These are phyloP conservation scores for Muraenolepis orangiensis DNA, from an alignment of 2,797 vertebrate genomes.

Conservation along the genomic window DNA sequence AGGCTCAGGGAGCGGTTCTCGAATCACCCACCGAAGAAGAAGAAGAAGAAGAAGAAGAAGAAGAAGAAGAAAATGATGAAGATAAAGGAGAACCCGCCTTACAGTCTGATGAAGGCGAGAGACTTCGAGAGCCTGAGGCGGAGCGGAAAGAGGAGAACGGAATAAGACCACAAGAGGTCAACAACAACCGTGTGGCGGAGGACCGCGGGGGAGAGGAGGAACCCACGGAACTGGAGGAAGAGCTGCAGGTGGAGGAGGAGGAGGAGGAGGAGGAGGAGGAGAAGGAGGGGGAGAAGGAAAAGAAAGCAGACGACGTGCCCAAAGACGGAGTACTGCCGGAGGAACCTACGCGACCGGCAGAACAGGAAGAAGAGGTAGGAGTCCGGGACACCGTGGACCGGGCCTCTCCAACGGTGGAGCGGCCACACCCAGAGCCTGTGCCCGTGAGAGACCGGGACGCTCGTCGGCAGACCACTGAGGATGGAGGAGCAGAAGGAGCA, in stretches of 20 bases:
- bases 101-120: background rate
- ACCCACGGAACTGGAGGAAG: background rate
- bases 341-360: background rate
- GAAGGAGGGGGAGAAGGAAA: constrained; percentile 13
- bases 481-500: background rate
- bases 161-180: background rate
- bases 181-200: background rate
- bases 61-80: constrained; percentile 11
- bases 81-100: background rate
- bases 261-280: constrained; percentile 12
- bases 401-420: background rate
- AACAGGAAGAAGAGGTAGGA: background rate
- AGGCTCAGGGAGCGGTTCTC: constrained; percentile 16
- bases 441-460: background rate
- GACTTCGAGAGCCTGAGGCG: background rate
- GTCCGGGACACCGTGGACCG: background rate
- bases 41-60: constrained; percentile 15
- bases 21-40: constrained; percentile 22
- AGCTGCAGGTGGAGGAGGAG: background rate
- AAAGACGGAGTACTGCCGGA: background rate
- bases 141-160: background rate
- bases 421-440: background rate
- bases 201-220: constrained; percentile 21
- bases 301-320: background rate
- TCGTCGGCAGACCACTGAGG: background rate